These are phyloP conservation scores for Thrips palmi DNA, from an alignment of 1,140 invertebrate species.

Conservation along the genomic window DNA sequence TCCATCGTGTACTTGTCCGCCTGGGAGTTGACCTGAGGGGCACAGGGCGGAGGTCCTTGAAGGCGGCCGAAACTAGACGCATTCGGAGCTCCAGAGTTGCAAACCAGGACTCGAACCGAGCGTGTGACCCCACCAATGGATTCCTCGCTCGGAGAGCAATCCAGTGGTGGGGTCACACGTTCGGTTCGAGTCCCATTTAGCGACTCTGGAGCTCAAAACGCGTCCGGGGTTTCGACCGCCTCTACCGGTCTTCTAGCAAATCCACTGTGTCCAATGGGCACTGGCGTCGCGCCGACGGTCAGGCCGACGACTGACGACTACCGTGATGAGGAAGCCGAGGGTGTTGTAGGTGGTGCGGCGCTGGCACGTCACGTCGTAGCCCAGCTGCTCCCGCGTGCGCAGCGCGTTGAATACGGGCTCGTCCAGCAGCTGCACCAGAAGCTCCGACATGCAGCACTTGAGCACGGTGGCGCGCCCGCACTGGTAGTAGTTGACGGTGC, in stretches of 20 bases:
- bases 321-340: constrained; percentile 49
- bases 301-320: too few relatives aligned
- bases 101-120: too few relatives aligned
- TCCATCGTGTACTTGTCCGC: too few relatives aligned
- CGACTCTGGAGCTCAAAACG: constrained; percentile 39
- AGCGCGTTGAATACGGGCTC: constrained; percentile 77
- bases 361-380: constrained; percentile 59
- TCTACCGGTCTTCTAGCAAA: constrained; percentile 55
- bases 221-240: constrained; percentile 48
- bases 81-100: too few relatives aligned
- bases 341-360: constrained; percentile 47
- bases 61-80: too few relatives aligned
- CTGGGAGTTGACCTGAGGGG: too few relatives aligned
- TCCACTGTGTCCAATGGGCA: constrained; percentile 54
- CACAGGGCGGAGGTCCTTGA: too few relatives aligned
- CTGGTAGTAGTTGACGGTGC: constrained; percentile 81
- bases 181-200: constrained; percentile 54
- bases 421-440: constrained; percentile 60
- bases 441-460: constrained; percentile 50
- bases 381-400: constrained; percentile 77
- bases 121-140: too few relatives aligned
- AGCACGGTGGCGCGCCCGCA: constrained; percentile 39
- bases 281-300: too few relatives aligned
- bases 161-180: constrained; percentile 26
- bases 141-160: too few relatives aligned